Evolutionary conservation across 2,888 invertebrate species (phyloP), one percentile per base, ranked within the genome.

Genomic region (Abscondita cerata): DNA sequence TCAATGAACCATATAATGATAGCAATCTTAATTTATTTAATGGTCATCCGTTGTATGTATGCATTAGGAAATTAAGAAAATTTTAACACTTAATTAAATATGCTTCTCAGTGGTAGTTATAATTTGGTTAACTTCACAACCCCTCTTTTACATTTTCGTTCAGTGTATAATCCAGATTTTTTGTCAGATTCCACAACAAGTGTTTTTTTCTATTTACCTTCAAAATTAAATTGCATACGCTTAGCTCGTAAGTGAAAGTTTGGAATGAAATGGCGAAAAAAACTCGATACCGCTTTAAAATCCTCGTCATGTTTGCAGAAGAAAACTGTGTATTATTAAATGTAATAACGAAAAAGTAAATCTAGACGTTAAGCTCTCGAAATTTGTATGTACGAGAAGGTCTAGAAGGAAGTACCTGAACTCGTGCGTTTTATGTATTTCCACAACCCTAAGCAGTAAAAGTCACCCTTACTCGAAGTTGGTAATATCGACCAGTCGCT

Each of bases 371-470:
- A 44, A 44, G 18, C 16, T 44, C 19, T 19, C 19, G 16, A 44
- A 44, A 18, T 18, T 44, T 44, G 5, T 19, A 18, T 19, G 18
- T 40, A 40, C 4, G 8, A 8, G 13, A 15, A 15, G n/a, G 41
- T 41, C 41, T 41, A 41, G 41, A 13, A 18, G 38, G 52, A 44
- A 50, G 46, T 59, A 59, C 59, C 59, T 59, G 59, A 47, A 58
- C 59, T 59, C 36, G 41, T 52, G 59, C 52, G 59, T 59, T 59
- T 59, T 59, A 59, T 59, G 59, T 53, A 53, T 38, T 59, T 51
- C 51, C 48, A 51, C 59, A 52, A 53, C 59, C 59, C 59, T 51
- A 60, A 53, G 59, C 59, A 60, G 41, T 60, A 60, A 54, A 52
- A 60, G 54, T 54, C 54, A 60, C 59, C 59, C 59, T 54, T 59